Percentiles rank a stretch among this genome's conserved stretches.
These are phyloP conservation scores for Amyelois transitella DNA, from an alignment of 1,140 invertebrate genomes.

Conservation along the genomic window DNA sequence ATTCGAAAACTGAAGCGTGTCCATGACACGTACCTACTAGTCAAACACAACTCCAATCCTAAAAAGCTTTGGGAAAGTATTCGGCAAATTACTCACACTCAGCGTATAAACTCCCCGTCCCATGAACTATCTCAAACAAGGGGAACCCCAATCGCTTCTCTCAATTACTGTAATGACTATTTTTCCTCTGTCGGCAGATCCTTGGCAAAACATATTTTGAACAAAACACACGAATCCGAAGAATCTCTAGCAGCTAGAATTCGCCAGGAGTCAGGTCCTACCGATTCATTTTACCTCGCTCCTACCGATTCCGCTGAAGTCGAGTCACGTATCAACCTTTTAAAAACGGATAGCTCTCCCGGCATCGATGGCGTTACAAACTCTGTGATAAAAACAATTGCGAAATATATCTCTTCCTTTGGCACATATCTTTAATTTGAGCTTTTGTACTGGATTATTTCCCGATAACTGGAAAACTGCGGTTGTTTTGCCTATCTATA, in stretches of 20 bases:
- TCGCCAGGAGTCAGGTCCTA: not conserved
- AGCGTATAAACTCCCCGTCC: no score
- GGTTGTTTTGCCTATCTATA: not conserved
- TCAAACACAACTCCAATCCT: not conserved
- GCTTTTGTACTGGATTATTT: not conserved
- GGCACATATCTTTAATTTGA: not conserved
- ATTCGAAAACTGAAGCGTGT: not conserved
- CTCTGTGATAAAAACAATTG: not conserved
- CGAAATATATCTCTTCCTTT: not conserved
- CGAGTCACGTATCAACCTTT: not conserved
- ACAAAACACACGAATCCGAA: not conserved
- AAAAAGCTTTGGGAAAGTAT: slow-evolving; percentile 4
- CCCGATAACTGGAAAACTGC: not conserved
- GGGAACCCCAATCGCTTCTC: not conserved
- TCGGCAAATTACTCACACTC: not conserved
- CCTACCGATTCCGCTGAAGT: not conserved
- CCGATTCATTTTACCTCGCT: not conserved
- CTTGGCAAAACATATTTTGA: not conserved
- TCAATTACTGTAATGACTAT: not conserved
- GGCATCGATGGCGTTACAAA: not conserved
- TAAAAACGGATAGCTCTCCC: not conserved
- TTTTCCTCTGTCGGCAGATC: not conserved
- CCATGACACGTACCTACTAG: not conserved
- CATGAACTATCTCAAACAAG: not conserved
- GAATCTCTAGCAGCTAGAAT: not conserved